These are phyloP conservation scores for Maniola jurtina DNA, from an alignment of 1,140 invertebrate genomes.

Conservation along the genomic window DNA sequence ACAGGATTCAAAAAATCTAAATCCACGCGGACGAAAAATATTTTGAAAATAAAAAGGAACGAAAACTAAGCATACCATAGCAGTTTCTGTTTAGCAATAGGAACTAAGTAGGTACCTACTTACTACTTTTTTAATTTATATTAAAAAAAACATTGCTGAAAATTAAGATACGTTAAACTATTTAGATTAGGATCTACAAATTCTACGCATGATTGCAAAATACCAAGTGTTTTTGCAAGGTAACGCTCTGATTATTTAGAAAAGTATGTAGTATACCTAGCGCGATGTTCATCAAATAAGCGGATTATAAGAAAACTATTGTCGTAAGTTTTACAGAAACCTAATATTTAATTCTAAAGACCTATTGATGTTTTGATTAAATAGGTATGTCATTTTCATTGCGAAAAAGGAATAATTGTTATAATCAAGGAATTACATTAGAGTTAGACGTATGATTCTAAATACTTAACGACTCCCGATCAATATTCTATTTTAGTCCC, in stretches of 20 bases:
- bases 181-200: neutral
- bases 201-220: slow-evolving; percentile 19
- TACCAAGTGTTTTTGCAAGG: neutral
- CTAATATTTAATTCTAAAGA: no score
- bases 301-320: neutral
- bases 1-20: no score
- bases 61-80: neutral
- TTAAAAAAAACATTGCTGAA: neutral
- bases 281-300: neutral
- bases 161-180: neutral
- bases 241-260: slow-evolving; percentile 25
- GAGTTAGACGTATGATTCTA: neutral
- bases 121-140: neutral
- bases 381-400: no score
- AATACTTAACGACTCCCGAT: neutral
- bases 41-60: neutral
- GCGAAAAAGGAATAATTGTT: neutral
- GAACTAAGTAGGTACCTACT: no score
- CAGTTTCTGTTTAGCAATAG: neutral
- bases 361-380: no score
- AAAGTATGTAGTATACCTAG: neutral
- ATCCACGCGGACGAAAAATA: no score
- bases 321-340: neutral
- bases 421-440: neutral
- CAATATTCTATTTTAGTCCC: slow-evolving; percentile 11